Evolutionary conservation across 2,888 invertebrate species (phyloP), one percentile per base, ranked within the genome.

Genomic region (Neria commutata): DNA sequence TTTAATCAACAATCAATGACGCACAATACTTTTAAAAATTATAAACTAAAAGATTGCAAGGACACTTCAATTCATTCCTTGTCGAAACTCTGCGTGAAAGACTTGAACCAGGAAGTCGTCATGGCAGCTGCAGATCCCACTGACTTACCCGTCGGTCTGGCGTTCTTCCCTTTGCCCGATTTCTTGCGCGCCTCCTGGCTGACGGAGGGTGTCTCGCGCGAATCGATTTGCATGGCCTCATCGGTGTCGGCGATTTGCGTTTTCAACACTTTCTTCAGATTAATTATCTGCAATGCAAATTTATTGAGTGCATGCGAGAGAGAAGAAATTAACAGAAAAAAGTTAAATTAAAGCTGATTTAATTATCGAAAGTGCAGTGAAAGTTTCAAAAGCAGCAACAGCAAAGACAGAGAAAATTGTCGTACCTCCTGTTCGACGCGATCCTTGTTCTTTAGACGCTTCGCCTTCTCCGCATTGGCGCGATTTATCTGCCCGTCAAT

Each of bases 401-500:
- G 11, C 11, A 11, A 29, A n/a, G n/a, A n/a, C n/a, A n/a, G n/a
- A n/a, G n/a, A n/a, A n/a, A n/a, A n/a, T n/a, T n/a, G 3, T 65
- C 78, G 80, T 76, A 95, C 95, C 86, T 96, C 94, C 79, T 89
- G 88, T 66, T 97, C 95, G 73, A 95, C 89, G 63, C 87, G 87
- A 60, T 91, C 89, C 73, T 91, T 92, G 68, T 94, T 90, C 72
- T 89, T 87, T 26, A 91, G 86, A 51, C 91, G 88, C 65, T 87
- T 87, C 60, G 91, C 91, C 78, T 96, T 96, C 73, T 93, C 91
- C 8, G 85, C 81, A 80, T 97, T 97, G 1, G 97, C 97, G 54
- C 91, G 85, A 63, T 87, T 87, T 66, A 97, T 94, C 83, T 97
- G 96, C 54, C 89, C 86, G 76, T 96, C 95, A 8, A 98, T 94